Evolutionary conservation across 1,140 invertebrate species (phyloP).

Genomic region (Sycobia sp.): DNA sequence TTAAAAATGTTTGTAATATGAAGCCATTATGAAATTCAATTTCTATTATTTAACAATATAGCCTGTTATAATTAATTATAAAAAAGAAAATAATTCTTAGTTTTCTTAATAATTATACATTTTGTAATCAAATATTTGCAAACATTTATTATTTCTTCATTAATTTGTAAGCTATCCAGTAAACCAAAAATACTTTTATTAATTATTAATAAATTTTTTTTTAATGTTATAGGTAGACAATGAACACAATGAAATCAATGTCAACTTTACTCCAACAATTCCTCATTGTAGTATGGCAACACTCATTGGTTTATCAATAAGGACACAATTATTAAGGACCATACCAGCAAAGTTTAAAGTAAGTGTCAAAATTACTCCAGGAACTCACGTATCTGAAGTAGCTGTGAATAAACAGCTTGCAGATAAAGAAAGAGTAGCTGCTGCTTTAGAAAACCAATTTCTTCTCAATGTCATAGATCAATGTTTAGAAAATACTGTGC

Average conservation of each 20-base stretch:
- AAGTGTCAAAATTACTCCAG: conserved; percentile 87
- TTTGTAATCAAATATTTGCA: no score
- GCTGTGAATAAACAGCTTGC: conserved; percentile 97
- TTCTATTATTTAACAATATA: no score
- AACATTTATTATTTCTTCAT: no score
- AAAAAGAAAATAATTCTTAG: no score
- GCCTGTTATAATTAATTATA: no score
- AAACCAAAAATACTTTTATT: no score
- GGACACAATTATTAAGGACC: conserved; percentile 86
- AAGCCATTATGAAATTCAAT: no score
- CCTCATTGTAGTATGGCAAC: conserved; percentile 99
- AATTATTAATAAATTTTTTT: no score
- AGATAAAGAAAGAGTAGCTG: conserved; percentile 97
- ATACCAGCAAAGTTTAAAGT: conserved; percentile 89
- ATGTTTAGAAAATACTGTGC: conserved; percentile 67
- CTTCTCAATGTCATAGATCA: conserved; percentile 94
- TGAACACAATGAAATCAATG: conserved; percentile 71
- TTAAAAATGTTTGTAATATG: background rate
- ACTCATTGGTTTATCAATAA: conserved; percentile 87
- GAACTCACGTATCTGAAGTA: conserved; percentile 87
- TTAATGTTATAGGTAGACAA: conserved; percentile 67
- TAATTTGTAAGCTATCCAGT: no score
- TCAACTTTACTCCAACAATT: conserved; percentile 96
- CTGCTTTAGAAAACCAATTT: conserved; percentile 92
- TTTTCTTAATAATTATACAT: no score